A percentile compares a stretch with the other conserved stretches of the same genome.
Conservation (phyloP, 2,797 vertebrate species). For the Potorous gilbertii region DNA sequence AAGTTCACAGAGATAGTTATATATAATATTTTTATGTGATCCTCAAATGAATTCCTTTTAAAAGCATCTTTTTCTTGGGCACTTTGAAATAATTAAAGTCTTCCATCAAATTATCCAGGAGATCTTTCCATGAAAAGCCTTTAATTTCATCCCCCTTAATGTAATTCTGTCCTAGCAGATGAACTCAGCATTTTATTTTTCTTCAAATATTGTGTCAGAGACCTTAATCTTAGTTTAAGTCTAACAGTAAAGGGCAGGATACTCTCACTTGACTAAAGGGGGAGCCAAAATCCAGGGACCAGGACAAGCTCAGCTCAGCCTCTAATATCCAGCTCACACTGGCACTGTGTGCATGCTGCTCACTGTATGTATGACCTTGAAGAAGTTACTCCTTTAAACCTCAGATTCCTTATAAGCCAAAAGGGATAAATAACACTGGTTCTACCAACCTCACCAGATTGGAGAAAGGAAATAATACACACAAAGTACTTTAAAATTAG, state of each 20-base stretch:
- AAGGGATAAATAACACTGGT: background rate
- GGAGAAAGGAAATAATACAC: background rate
- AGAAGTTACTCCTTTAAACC: background rate
- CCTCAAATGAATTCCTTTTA: slow-evolving; percentile 74
- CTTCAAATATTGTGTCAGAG: slow-evolving; percentile 63
- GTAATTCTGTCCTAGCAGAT: slow-evolving; percentile 79
- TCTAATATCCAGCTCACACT: background rate
- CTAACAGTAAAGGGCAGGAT: background rate
- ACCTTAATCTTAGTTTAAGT: slow-evolving; percentile 49
- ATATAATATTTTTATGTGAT: slow-evolving; percentile 74
- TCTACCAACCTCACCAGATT: background rate
- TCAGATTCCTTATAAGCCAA: background rate
- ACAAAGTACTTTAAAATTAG: background rate
- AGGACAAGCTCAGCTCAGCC: background rate
- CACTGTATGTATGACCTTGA: background rate
- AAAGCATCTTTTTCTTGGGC: slow-evolving; percentile 76
- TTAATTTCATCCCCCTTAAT: slow-evolving; percentile 83
- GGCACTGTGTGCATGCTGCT: background rate
- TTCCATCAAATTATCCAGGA: slow-evolving; percentile 84
- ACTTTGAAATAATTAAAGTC: slow-evolving; percentile 85
- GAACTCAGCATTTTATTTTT: slow-evolving; percentile 70
- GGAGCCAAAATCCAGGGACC: background rate
- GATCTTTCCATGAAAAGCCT: slow-evolving; percentile 83
- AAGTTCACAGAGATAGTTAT: slow-evolving; percentile 60
- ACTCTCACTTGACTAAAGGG: background rate